phyloP scores from a whole-genome alignment of 2,797 vertebrate genomes.

The Acrocephalus scirpaceus region DNA sequence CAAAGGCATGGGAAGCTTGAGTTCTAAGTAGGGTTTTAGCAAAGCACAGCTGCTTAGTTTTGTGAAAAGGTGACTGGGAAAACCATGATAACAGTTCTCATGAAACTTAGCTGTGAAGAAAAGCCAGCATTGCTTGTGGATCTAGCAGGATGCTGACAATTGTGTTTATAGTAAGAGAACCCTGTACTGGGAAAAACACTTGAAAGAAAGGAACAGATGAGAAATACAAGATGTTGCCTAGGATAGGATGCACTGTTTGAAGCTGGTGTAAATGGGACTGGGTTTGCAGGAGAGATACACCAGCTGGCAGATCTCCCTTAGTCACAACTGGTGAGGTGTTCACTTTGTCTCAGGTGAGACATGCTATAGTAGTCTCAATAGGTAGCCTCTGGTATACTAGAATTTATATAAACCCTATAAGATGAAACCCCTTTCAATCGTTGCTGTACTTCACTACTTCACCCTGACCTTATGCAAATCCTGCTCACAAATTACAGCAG shows the following conservation, averaged over 20 bases:
- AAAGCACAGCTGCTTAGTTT: not conserved
- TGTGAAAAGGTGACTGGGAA: not conserved
- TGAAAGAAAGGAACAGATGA: not conserved
- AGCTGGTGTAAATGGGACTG: not conserved
- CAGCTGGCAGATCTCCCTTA: not conserved
- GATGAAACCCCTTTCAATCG: not conserved
- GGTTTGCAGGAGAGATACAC: not conserved
- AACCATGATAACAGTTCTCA: not conserved
- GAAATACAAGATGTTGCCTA: not conserved
- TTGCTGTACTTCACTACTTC: not conserved
- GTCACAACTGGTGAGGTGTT: not conserved
- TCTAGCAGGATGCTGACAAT: not conserved
- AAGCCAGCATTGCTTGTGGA: not conserved
- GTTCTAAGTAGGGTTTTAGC: not conserved
- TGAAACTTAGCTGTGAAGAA: not conserved
- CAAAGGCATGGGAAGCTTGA: not conserved
- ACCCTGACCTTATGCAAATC: not conserved
- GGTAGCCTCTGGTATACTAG: not conserved
- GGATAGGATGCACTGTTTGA: not conserved
- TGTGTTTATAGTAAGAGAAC: not conserved
- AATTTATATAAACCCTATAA: not conserved
- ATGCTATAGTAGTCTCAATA: fast-evolving
- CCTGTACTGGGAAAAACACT: not conserved
- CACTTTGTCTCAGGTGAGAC: not conserved
- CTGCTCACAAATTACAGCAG: not conserved